phyloP scores from a whole-genome alignment of 2,797 vertebrate species.

The Xenopus petersii region DNA sequence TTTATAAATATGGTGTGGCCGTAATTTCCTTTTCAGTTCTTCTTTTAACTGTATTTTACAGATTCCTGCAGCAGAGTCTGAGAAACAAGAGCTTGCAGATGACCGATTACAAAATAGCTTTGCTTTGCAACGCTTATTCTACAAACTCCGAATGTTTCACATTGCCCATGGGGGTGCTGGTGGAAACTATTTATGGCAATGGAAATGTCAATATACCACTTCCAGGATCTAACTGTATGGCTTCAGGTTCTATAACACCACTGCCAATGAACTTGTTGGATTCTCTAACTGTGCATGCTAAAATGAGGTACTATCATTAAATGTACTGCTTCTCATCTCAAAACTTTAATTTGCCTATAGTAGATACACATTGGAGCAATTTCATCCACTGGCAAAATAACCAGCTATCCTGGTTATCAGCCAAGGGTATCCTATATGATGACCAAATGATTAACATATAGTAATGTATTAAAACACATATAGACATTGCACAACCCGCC shows the following conservation, averaged over 20 bases:
- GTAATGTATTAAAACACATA: too few relatives aligned
- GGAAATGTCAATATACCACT: constrained; percentile 85
- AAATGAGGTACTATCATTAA: constrained; percentile 84
- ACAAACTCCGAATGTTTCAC: constrained; percentile 98
- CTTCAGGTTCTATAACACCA: constrained; percentile 88
- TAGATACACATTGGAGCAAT: too few relatives aligned
- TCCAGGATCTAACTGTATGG: constrained; percentile 90
- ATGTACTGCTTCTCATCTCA: too few relatives aligned
- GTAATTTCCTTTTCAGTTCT: too few relatives aligned
- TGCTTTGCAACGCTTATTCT: constrained; percentile 96
- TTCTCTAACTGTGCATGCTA: constrained; percentile 95
- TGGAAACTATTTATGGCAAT: constrained; percentile 98
- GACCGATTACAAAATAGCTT: constrained; percentile 97
- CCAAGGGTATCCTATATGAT: too few relatives aligned
- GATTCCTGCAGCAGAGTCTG: constrained; percentile 94
- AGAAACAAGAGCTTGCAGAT: constrained; percentile 93
- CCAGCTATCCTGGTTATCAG: too few relatives aligned
- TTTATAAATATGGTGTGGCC: too few relatives aligned
- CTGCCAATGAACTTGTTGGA: constrained; percentile 97
- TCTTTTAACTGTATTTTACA: constrained; percentile 51
- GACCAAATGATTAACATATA: too few relatives aligned
- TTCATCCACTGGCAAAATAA: too few relatives aligned
- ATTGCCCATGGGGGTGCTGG: constrained; percentile 94
- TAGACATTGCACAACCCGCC: too few relatives aligned
- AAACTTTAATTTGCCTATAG: too few relatives aligned